These are phyloP conservation scores for Camelus bactrianus DNA, from an alignment of 2,113 vertebrate species.

Conservation along the genomic window DNA sequence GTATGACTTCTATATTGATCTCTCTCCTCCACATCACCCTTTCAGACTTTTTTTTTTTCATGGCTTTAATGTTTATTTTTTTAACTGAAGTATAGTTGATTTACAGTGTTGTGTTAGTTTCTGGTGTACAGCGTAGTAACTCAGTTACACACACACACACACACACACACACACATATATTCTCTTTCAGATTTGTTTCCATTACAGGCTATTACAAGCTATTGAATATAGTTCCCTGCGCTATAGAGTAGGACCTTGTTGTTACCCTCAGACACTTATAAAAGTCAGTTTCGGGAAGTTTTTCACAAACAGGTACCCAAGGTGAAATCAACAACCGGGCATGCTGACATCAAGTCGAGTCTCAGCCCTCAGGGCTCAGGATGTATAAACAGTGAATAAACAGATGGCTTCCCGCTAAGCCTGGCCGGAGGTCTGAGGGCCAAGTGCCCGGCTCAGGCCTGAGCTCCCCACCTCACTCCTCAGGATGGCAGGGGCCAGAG, in stretches of 20 bases:
- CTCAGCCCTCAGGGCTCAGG: not conserved
- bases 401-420: not conserved
- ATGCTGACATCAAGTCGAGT: not conserved
- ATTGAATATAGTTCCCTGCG: too few relatives aligned
- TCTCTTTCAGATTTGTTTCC: too few relatives aligned
- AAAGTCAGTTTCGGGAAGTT: not conserved
- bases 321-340: not conserved
- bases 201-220: too few relatives aligned
- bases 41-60: not conserved
- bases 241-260: too few relatives aligned
- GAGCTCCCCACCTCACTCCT: constrained; percentile 37
- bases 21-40: not conserved
- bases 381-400: constrained; percentile 35
- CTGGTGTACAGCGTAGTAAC: too few relatives aligned
- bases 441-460: not conserved
- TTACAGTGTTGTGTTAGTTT: too few relatives aligned
- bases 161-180: too few relatives aligned
- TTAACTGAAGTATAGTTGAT: too few relatives aligned
- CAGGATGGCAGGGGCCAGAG: constrained; percentile 65
- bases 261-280: too few relatives aligned
- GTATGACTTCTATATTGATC: not conserved
- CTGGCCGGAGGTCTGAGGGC: constrained; percentile 29
- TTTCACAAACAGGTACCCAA: not conserved
- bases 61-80: too few relatives aligned
- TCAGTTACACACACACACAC: too few relatives aligned